Evolutionary conservation across 2,113 vertebrate species (phyloP).

Genomic region (Pristiophorus japonicus): DNA sequence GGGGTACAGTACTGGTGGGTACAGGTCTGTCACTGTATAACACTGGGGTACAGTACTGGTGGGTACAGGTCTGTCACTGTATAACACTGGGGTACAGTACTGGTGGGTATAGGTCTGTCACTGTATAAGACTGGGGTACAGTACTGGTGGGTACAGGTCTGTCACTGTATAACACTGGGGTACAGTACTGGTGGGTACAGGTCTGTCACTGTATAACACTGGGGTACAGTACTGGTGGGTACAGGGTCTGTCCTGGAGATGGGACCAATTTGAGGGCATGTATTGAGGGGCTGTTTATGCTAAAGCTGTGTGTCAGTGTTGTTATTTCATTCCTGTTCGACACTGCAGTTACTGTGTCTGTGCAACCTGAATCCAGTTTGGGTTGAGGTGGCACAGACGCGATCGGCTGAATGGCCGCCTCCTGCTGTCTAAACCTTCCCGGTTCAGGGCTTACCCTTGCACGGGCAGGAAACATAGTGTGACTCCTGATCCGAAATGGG

Average conservation of each 20-base stretch:
- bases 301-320: not conserved
- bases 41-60: not conserved
- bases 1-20: too few species aligned
- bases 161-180: not conserved
- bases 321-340: not conserved
- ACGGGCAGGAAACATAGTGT: not conserved
- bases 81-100: too few species aligned
- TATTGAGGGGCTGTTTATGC: not conserved
- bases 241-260: not conserved
- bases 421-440: not conserved
- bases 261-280: not conserved
- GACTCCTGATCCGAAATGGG: not conserved
- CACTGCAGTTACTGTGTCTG: not conserved
- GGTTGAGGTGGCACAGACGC: not conserved
- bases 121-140: too few species aligned
- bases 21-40: too few species aligned
- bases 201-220: too few species aligned
- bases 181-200: not conserved
- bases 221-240: too few species aligned
- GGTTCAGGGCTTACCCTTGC: not conserved
- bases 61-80: too few species aligned
- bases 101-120: too few species aligned
- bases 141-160: too few species aligned
- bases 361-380: too few species aligned
- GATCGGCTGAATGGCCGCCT: not conserved